phyloP scores from a whole-genome alignment of 1,140 invertebrate species.

The Tenebrio molitor region DNA sequence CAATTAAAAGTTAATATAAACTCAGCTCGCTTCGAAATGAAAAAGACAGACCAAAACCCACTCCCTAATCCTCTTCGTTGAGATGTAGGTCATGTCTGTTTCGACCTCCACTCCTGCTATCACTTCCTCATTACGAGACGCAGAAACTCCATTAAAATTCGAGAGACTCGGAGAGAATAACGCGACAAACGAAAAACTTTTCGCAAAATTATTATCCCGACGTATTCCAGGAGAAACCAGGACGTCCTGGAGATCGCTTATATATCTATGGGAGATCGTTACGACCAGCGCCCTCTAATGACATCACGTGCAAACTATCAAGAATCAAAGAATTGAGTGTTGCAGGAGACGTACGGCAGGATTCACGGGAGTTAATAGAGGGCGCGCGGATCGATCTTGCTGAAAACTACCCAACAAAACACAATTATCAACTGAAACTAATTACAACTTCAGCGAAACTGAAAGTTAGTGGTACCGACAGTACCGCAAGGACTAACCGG shows the following conservation, averaged over 20 bases:
- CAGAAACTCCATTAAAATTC: neutral
- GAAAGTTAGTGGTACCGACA: too few relatives aligned
- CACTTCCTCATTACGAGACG: neutral
- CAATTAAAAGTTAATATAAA: slow-evolving; percentile 3
- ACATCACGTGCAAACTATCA: neutral
- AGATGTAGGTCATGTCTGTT: neutral
- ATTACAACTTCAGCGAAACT: too few relatives aligned
- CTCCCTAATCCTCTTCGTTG: neutral
- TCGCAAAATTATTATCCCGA: neutral
- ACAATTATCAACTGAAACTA: too few relatives aligned
- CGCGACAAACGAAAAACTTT: neutral
- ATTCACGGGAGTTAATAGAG: neutral
- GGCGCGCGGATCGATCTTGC: neutral
- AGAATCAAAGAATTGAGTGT: slow-evolving; percentile 22
- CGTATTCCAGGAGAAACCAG: neutral
- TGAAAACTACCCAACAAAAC: too few relatives aligned
- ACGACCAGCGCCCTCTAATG: slow-evolving; percentile 2
- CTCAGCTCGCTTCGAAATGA: neutral
- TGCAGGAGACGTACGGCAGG: neutral
- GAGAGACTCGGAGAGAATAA: neutral
- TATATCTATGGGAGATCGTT: too few relatives aligned
- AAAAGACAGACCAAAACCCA: neutral
- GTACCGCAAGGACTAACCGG: too few relatives aligned
- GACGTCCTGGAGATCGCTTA: neutral
- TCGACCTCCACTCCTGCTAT: neutral